Evolutionary conservation across 2,113 vertebrate species (phyloP).

Genomic region (Bufo gargarizans): DNA sequence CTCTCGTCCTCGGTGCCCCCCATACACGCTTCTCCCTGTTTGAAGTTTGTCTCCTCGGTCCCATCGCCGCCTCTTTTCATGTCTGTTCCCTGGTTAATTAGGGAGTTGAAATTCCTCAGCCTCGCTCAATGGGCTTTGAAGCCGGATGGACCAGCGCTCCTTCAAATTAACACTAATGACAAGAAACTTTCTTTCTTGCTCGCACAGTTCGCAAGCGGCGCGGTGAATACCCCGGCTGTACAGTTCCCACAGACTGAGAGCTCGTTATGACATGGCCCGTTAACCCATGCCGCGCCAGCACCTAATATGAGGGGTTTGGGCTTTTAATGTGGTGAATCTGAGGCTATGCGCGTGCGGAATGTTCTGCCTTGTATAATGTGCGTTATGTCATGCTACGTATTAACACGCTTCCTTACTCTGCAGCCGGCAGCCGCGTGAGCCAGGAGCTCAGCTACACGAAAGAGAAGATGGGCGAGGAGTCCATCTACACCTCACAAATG

Average conservation of each 20-base stretch:
- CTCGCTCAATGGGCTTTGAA: conserved; percentile 75
- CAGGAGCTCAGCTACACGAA: conserved; percentile 94
- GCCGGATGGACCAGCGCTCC: conserved; percentile 70
- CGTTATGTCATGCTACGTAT: background rate
- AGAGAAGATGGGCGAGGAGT: conserved; percentile 96
- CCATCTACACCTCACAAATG: conserved; percentile 94
- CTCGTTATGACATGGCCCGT: conserved; percentile 8
- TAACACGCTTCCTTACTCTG: conserved; percentile 18
- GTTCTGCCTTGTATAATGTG: background rate
- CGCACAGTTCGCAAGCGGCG: conserved; percentile 55
- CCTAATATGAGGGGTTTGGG: background rate
- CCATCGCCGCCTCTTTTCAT: conserved; percentile 88
- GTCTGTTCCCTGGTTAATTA: conserved; percentile 86
- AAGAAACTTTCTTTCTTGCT: conserved; percentile 63
- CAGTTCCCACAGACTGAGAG: conserved; percentile 47
- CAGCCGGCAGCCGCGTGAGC: conserved; percentile 94
- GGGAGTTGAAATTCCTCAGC: conserved; percentile 82
- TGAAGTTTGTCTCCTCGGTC: conserved; percentile 69
- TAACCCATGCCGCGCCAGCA: conserved; percentile 19
- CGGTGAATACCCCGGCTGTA: conserved; percentile 39
- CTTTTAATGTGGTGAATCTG: background rate
- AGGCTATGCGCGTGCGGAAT: background rate
- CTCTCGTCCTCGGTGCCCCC: background rate
- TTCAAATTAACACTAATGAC: conserved; percentile 75
- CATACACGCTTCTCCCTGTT: conserved; percentile 4